Base-by-base conservation (phyloP, 2,113 vertebrate genomes). In the Platichthys stellatus region DNA sequence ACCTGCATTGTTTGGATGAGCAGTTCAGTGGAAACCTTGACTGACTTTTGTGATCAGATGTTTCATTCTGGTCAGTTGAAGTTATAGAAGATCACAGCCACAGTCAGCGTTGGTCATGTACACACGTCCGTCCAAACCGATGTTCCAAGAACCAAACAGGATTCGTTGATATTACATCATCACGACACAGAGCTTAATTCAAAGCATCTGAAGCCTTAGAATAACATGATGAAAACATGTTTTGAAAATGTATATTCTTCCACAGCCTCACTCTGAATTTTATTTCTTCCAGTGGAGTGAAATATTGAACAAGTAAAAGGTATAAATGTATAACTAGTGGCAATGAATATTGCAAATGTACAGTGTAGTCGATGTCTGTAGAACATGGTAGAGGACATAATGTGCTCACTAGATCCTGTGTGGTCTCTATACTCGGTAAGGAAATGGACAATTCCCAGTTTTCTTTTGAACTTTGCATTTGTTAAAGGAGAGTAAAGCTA, bases 1-100 rank as follows among this genome's bases (percentile, higher is more conserved):
- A 72, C 56, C 51, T 66, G 67, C 54, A 49, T 59, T 58, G 62
- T 76, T 65, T 75, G 59, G 72, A 73, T 73, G 69, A 76, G 31
- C 63, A 59, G 59, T 53, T 47, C 40, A 43, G 40, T 43, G 12
- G 11, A 43, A 43, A 12, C 40, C 12, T 43, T 12, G 40, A 43
- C 40, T 13, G 40, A 43, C 40, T 43, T 43, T 43, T 43, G 12
- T 3, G 12, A 12, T 43, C 40, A 43, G 2, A 43, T 23, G 3
- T 0, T 63, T 31, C 31, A 31, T 31, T 31, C 31, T 31, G 31
- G 6, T 31, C 31, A 31, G 31, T 31, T 31, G 31, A 31, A 31
- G 31, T 31, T 43, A 15, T 53, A 40, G 45, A 63, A 74, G 70
- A 17, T 31, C 59, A 60, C 3, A 8, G 7, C 51, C 14, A 3